phyloP scores from a whole-genome alignment of 2,797 vertebrate genomes.

The Mus spretus region DNA sequence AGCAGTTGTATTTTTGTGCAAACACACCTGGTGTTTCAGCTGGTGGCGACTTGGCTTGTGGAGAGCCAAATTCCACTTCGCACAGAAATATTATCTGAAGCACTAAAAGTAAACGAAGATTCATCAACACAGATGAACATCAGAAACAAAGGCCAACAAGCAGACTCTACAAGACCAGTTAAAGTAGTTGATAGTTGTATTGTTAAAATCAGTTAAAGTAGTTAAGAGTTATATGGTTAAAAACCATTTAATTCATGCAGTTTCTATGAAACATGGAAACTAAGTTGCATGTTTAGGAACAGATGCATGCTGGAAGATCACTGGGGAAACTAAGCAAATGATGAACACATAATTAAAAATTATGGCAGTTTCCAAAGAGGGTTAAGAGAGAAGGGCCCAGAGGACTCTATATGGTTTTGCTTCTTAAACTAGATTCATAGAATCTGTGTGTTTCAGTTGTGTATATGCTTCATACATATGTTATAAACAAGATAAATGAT shows the following conservation, averaged over 20 bases:
- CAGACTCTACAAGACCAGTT: not conserved
- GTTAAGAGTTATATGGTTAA: not conserved
- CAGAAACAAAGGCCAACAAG: not conserved
- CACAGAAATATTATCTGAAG: not conserved
- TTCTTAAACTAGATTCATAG: slow-evolving; percentile 10
- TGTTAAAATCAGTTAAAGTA: not conserved
- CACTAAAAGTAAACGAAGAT: slow-evolving; percentile 5
- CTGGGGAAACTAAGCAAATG: slow-evolving; percentile 26
- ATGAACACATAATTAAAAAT: not conserved
- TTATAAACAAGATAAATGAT: slow-evolving; percentile 26
- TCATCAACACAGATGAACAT: not conserved
- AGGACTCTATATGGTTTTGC: not conserved
- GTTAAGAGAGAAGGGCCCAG: not conserved
- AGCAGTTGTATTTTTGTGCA: not conserved
- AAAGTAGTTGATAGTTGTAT: not conserved
- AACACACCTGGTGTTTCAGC: not conserved
- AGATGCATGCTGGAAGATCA: not conserved
- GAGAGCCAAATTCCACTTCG: not conserved
- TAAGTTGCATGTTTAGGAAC: not conserved
- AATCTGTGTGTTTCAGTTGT: slow-evolving; percentile 20
- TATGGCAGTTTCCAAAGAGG: not conserved
- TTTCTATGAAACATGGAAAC: not conserved
- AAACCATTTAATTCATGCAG: not conserved
- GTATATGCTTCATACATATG: not conserved
- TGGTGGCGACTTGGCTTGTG: not conserved